Evolutionary conservation across 2,797 vertebrate genomes (phyloP), one percentile per base, ranked within the genome.

Genomic region (Setipinna tenuifilis): DNA sequence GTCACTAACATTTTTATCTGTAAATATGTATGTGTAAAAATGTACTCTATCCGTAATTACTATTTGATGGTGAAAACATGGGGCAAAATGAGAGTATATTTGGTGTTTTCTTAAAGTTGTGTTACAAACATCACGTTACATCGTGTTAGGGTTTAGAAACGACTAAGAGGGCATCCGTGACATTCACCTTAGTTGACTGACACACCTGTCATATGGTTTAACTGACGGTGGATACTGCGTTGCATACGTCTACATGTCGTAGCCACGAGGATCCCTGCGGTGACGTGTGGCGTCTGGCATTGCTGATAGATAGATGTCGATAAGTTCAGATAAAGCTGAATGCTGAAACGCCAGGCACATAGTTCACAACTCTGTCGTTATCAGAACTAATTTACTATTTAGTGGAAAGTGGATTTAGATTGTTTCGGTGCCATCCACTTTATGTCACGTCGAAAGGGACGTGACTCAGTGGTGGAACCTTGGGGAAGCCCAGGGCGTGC

Each of bases 401-500:
- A 21, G 35, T 41, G 31, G 71, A 44, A 78, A 78, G 71, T 78
- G 71, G 19, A 16, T 7, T 78, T 19, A 21, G 31, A 78, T 78
- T 78, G 68, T 75, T 44, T 44, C 35, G 0, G 31, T 35, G 17
- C 71, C 17, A 71, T 71, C 65, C 65, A 44, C 71, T 78, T 71
- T 78, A 19, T 78, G 71, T 19, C 4, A 21, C 31, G 50, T 54
- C 19, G 71, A 78, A 78, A 78, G 35, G 71, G 71, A 44, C 17
- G 35, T 78, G 71, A 78, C 44, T 78, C 41, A 78, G 31, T 17
- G 71, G 31, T 78, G 41, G 35, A 44, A 78, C 16, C 71, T 75
- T 58, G 81, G 86, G 86, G 82, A 89, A 86, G 65, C 83, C 85
- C 81, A 83, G 68, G 85, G 83, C 85, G 86, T 50, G 35, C 62